Evolutionary conservation across 2,113 vertebrate genomes (phyloP), one percentile per base, ranked within the genome.

Genomic region (Malurus alboscapulatus): DNA sequence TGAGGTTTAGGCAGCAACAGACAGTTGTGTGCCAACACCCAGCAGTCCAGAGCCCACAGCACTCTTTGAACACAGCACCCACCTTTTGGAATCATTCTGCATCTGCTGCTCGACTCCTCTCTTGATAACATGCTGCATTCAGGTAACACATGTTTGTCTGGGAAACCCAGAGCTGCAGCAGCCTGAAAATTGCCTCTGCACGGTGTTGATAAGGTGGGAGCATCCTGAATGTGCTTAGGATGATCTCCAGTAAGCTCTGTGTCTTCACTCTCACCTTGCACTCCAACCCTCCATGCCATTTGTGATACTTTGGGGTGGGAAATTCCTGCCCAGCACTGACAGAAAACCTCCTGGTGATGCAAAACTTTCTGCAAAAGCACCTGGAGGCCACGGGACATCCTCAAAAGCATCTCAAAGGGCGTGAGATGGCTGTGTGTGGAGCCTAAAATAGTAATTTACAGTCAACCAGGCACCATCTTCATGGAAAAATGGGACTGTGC

Each of bases 81-180:
- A 12, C 19, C 12, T 30, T 57, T 16, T 36, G 20, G 34, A 76
- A 45, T 45, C 14, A 6, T 58, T 54, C 61, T 42, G 29, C 17
- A 44, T 63, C 68, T 58, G 6, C 22, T 17, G 22, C 10, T 30
- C 30, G 6, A 3, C 68, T 63, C 12, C 14, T 44, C 14, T 19
- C 53, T 36, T 30, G 26, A 3, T 9, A 7, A 48, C 8, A 47
- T 3, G 12, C 42, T 92, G n/a, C 42, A 38, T 20, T 72, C 44
- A 62, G 72, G n/a, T 1, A 27, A 9, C 2, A 62, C 18, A 2
- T 2, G 30, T 0, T 55, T 12, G 5, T 7, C 61, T 69, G 55
- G 10, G 3, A 34, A 61, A 66, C 24, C 21, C 25, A 38, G 42
- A 63, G n/a, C 6, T 57, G 36, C 1, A 34, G 9, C 27, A 66